These are phyloP conservation scores for Caenorhabditis sinica DNA, from an alignment of 2,888 invertebrate genomes.

Conservation along the genomic window DNA sequence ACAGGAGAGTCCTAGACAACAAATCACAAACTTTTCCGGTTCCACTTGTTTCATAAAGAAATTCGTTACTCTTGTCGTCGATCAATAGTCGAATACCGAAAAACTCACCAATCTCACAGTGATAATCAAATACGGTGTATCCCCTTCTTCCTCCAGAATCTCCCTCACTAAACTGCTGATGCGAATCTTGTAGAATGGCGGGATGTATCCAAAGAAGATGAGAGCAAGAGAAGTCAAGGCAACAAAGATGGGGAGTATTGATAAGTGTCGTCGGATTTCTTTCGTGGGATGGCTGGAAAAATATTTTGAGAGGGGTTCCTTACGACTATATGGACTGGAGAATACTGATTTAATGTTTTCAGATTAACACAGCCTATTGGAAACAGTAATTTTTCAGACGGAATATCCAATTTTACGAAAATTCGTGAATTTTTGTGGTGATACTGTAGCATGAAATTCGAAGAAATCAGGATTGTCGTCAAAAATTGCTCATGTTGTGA, in stretches of 20 bases:
- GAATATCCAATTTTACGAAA: too few relatives aligned
- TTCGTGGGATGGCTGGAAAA: slow-evolving; percentile 20
- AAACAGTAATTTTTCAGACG: too few relatives aligned
- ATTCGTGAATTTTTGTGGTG: too few relatives aligned
- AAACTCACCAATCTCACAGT: slow-evolving; percentile 38
- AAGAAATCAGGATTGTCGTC: too few relatives aligned
- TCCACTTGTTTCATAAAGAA: too few relatives aligned
- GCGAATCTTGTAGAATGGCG: slow-evolving; percentile 27
- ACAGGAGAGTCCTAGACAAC: too few relatives aligned
- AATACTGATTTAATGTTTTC: too few relatives aligned
- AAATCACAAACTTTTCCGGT: too few relatives aligned
- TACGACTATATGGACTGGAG: too few relatives aligned
- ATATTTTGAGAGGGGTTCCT: neutral
- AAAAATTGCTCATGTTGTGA: too few relatives aligned
- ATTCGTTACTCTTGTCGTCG: neutral
- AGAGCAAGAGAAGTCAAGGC: slow-evolving; percentile 20
- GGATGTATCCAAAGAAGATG: slow-evolving; percentile 43
- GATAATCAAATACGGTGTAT: slow-evolving; percentile 45
- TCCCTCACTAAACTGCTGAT: slow-evolving; percentile 18
- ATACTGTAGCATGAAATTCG: too few relatives aligned
- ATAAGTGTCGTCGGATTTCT: slow-evolving; percentile 3
- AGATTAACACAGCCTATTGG: too few relatives aligned
- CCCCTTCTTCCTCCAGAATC: slow-evolving; percentile 37
- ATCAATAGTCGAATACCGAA: neutral
- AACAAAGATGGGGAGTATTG: slow-evolving; percentile 11